phyloP scores from a whole-genome alignment of 1,140 invertebrate species.

The Theocolax elegans region DNA sequence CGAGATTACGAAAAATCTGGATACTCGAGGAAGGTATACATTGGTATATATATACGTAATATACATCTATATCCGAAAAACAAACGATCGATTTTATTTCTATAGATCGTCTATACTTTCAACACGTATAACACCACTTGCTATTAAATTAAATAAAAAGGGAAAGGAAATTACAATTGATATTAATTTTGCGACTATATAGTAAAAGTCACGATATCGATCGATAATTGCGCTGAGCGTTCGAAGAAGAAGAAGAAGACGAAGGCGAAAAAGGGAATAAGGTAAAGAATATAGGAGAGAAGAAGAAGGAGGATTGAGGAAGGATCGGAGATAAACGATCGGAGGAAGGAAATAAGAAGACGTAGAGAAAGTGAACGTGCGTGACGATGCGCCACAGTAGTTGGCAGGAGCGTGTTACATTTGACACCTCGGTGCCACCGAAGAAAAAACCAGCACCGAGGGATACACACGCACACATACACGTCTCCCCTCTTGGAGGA shows the following conservation, averaged over 20 bases:
- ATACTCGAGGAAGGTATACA: neutral
- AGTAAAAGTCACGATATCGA: no score
- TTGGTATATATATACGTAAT: no score
- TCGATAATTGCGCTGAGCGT: neutral
- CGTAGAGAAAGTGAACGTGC: constrained; percentile 46
- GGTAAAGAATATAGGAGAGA: neutral
- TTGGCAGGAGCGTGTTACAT: constrained; percentile 65
- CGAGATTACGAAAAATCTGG: no score
- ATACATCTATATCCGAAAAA: no score
- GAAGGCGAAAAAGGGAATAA: constrained; percentile 40
- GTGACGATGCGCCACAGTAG: constrained; percentile 63
- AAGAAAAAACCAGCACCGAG: constrained; percentile 2
- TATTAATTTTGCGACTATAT: no score
- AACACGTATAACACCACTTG: no score
- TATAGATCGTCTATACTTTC: no score
- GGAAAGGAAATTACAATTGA: no score
- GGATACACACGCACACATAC: no score
- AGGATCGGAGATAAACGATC: constrained; percentile 4
- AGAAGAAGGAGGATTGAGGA: neutral
- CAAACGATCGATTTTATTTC: no score
- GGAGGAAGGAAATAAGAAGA: neutral
- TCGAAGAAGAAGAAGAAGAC: constrained; percentile 4
- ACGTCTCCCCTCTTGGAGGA: no score
- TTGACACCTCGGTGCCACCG: constrained; percentile 61
- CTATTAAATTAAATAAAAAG: no score